Conservation (phyloP, 2,888 invertebrate species). For the Clitarchus hookeri region DNA sequence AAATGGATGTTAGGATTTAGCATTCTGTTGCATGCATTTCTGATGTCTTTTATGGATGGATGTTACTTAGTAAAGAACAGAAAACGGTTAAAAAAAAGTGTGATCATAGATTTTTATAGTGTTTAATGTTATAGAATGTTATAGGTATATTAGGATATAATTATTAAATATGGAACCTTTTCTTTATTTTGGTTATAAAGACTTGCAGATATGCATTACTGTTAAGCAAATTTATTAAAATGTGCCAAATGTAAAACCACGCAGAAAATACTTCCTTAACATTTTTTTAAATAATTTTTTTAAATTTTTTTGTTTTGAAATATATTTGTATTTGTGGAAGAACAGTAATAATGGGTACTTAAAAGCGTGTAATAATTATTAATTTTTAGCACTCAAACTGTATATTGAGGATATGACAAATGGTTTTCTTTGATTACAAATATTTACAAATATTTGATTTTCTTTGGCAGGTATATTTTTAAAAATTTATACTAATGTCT, state of each 20-base stretch:
- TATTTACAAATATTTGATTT: no score
- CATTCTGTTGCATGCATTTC: slow-evolving; percentile 8
- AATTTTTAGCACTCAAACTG: background rate
- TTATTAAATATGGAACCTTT: background rate
- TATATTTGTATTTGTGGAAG: background rate
- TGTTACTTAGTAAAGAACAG: background rate
- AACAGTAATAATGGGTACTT: background rate
- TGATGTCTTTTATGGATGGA: slow-evolving; percentile 1
- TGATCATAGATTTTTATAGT: slow-evolving; percentile 11
- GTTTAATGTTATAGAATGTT: background rate
- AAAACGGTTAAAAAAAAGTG: background rate
- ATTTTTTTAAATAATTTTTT: background rate
- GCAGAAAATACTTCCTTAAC: background rate
- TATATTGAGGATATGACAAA: no score
- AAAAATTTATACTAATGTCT: no score
- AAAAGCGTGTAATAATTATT: background rate
- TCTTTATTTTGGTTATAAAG: background rate
- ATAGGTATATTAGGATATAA: background rate
- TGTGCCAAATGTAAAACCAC: background rate
- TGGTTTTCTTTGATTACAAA: no score
- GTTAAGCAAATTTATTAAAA: background rate
- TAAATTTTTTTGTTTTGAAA: background rate
- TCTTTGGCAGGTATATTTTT: no score
- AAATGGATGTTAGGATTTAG: background rate
- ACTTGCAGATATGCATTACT: background rate